Evolutionary conservation across 2,888 invertebrate genomes (phyloP).

Genomic region (Idaea aversata): DNA sequence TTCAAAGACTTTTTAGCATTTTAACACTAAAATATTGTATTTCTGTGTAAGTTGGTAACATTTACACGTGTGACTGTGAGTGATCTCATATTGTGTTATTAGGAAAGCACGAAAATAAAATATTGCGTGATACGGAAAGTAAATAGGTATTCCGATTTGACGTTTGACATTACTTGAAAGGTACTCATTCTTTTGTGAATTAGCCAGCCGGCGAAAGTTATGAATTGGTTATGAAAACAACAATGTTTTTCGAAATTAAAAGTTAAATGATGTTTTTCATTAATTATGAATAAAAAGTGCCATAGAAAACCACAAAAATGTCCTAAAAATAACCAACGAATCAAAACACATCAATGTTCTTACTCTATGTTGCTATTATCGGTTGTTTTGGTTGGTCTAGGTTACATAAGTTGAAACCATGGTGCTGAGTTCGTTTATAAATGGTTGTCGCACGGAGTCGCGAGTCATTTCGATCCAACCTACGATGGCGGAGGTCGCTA

Average conservation of each 20-base stretch:
- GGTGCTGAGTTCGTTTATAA: conserved; percentile 69
- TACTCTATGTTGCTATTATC: conserved; percentile 2
- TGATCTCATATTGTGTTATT: neutral
- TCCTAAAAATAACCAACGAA: neutral
- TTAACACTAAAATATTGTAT: no score
- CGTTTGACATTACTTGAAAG: neutral
- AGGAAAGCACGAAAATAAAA: neutral
- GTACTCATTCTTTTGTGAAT: conserved; percentile 5
- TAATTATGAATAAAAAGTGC: conserved; percentile 9
- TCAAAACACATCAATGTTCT: neutral
- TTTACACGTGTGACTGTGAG: no score
- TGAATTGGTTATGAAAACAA: neutral
- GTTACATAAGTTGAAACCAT: conserved; percentile 52
- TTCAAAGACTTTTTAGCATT: no score
- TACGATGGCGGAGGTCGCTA: conserved; percentile 71
- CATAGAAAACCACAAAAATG: neutral
- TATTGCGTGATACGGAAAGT: neutral
- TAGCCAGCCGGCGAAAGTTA: neutral
- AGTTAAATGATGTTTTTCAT: conserved; percentile 6
- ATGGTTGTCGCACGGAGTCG: conserved; percentile 47
- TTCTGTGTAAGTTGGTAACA: no score
- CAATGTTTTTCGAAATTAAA: conserved; percentile 6
- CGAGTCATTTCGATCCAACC: conserved; percentile 68
- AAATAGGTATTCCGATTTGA: neutral
- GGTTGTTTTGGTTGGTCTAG: conserved; percentile 39